A percentile compares a stretch with the other conserved stretches of the same genome.
Conservation (phyloP, 2,113 vertebrate species). For the Aptenodytes patagonicus region DNA sequence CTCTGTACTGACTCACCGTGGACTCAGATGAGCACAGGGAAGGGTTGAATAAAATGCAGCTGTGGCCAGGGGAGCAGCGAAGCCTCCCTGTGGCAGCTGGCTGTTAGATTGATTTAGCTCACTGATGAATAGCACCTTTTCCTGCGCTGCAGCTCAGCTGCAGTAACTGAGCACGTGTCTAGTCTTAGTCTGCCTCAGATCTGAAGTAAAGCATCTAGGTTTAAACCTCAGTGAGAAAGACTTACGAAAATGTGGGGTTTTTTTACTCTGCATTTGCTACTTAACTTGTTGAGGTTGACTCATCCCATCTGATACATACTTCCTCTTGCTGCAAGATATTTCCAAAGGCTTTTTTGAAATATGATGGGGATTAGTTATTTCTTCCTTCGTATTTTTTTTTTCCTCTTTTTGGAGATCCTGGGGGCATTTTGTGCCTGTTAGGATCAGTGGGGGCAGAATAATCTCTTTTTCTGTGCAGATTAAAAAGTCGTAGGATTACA, state of each 20-base stretch:
- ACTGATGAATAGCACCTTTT: neutral
- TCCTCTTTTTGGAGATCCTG: neutral
- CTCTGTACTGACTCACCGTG: neutral
- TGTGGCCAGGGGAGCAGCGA: fast-evolving
- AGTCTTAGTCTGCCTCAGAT: neutral
- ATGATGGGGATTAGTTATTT: neutral
- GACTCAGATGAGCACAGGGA: neutral
- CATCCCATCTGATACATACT: neutral
- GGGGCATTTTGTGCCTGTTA: neutral
- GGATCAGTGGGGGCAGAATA: neutral
- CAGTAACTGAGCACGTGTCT: neutral
- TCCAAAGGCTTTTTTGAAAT: neutral
- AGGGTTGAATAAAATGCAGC: neutral
- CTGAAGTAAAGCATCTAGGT: neutral
- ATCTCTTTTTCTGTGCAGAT: neutral
- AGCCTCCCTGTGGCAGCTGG: neutral
- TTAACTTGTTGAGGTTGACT: neutral
- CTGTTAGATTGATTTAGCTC: neutral
- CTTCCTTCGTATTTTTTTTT: neutral
- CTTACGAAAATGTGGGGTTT: fast-evolving
- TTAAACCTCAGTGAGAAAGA: neutral
- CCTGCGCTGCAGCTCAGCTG: neutral
- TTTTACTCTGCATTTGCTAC: neutral
- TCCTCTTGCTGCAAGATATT: neutral
- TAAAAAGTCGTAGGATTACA: neutral